phyloP scores from a whole-genome alignment of 2,888 invertebrate genomes.

The Melipona bicolor region DNA sequence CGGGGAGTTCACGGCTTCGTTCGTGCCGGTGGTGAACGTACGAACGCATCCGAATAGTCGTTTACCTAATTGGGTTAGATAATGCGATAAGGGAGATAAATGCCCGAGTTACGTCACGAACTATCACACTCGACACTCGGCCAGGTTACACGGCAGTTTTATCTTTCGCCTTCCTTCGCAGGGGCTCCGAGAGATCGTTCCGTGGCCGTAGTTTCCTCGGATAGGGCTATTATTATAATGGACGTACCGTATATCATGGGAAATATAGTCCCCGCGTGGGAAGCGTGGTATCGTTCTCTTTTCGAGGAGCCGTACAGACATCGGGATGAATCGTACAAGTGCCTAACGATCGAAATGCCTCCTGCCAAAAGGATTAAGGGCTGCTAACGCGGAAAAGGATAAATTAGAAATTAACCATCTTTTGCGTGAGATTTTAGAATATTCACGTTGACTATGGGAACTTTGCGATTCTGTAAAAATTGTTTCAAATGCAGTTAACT shows the following conservation, averaged over 20 bases:
- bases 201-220: conserved; percentile 17
- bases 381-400: too few relatives aligned
- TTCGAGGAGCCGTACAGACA: conserved; percentile 5
- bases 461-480: too few relatives aligned
- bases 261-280: conserved; percentile 28
- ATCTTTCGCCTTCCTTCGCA: conserved; percentile 41
- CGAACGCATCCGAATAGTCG: conserved; percentile 35
- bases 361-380: too few relatives aligned
- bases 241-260: conserved; percentile 25
- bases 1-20: conserved; percentile 15
- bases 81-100: conserved; percentile 50
- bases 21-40: conserved; percentile 1
- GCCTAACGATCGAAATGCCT: not conserved
- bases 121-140: conserved; percentile 38
- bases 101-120: conserved; percentile 45
- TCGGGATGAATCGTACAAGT: conserved; percentile 1
- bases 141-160: conserved; percentile 40
- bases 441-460: too few relatives aligned
- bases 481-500: too few relatives aligned
- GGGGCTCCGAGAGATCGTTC: conserved; percentile 7
- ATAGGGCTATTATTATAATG: conserved; percentile 47
- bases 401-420: too few relatives aligned
- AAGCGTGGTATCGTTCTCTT: conserved; percentile 10
- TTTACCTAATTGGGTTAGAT: conserved; percentile 59
- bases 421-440: too few relatives aligned